Evolutionary conservation across 2,797 vertebrate genomes (phyloP).

Genomic region (Poecilia wingei): DNA sequence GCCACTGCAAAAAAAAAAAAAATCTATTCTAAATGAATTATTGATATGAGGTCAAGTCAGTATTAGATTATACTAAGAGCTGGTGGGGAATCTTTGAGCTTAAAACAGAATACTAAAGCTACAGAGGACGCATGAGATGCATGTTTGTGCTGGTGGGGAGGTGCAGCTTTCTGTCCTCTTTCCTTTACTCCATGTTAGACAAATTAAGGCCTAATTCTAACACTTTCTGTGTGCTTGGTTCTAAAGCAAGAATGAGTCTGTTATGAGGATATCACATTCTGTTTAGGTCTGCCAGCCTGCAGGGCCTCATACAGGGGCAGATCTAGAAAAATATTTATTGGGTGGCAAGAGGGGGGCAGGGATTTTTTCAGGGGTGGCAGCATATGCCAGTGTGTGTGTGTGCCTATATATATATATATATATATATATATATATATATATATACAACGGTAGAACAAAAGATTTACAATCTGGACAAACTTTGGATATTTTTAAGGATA

Average conservation of each 20-base stretch:
- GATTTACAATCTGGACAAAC: neutral
- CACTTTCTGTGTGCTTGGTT: neutral
- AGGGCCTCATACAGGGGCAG: too few species aligned
- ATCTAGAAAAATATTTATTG: too few species aligned
- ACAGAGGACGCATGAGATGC: slow-evolving; percentile 16
- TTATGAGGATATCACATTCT: neutral
- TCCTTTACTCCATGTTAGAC: slow-evolving; percentile 17
- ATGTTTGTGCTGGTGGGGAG: slow-evolving; percentile 18
- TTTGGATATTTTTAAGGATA: neutral
- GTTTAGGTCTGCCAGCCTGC: neutral
- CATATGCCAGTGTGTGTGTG: too few species aligned
- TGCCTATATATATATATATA: too few species aligned
- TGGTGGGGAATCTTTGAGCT: slow-evolving; percentile 44
- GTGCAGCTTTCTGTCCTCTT: slow-evolving; percentile 6
- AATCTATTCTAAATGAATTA: slow-evolving; percentile 56
- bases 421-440: too few species aligned
- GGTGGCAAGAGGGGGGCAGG: too few species aligned
- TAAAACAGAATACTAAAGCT: slow-evolving; percentile 60
- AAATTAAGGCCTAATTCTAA: slow-evolving; percentile 12
- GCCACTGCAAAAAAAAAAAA: slow-evolving; percentile 7
- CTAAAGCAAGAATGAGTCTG: slow-evolving; percentile 2
- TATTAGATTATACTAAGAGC: slow-evolving; percentile 58
- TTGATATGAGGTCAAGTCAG: slow-evolving; percentile 68
- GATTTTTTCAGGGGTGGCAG: too few species aligned
- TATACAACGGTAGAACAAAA: neutral